Evolutionary conservation across 1,140 invertebrate genomes (phyloP).

Genomic region (Galleria mellonella): DNA sequence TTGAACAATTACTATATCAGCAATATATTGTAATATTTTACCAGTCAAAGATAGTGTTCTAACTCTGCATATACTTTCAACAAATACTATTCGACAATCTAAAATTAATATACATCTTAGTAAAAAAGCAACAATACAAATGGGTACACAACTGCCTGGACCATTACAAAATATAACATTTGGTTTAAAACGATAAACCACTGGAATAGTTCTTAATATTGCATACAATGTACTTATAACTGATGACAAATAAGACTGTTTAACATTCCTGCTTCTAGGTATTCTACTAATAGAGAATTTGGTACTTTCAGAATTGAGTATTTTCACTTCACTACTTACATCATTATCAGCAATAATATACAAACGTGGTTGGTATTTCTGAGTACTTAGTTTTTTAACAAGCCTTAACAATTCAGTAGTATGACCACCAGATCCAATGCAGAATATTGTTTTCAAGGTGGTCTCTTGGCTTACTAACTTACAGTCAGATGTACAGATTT

Average conservation of each 20-base stretch:
- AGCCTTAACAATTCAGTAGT: conserved; percentile 92
- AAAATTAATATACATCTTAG: conserved; percentile 79
- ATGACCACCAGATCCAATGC: conserved; percentile 80
- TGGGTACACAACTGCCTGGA: conserved; percentile 95
- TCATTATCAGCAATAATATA: conserved; percentile 90
- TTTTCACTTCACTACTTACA: conserved; percentile 82
- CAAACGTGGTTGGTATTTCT: conserved; percentile 79
- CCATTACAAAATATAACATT: conserved; percentile 93
- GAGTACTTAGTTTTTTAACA: conserved; percentile 75
- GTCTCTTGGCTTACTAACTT: conserved; percentile 16
- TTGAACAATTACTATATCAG: conserved; percentile 92
- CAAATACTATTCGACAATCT: conserved; percentile 87
- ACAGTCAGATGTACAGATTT: conserved; percentile 30
- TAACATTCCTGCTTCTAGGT: conserved; percentile 89
- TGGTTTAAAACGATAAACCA: conserved; percentile 83
- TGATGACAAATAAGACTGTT: conserved; percentile 88
- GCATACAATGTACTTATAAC: conserved; percentile 86
- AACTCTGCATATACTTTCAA: conserved; percentile 96
- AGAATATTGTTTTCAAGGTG: conserved; percentile 52
- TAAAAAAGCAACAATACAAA: conserved; percentile 84
- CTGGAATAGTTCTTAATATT: conserved; percentile 78
- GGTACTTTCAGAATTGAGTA: conserved; percentile 66
- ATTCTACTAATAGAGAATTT: conserved; percentile 79
- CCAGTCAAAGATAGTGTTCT: conserved; percentile 91
- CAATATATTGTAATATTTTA: conserved; percentile 88